Evolutionary conservation across 1,140 invertebrate genomes (phyloP), one percentile per base, ranked within the genome.

Genomic region (Sweltsa coloradensis): DNA sequence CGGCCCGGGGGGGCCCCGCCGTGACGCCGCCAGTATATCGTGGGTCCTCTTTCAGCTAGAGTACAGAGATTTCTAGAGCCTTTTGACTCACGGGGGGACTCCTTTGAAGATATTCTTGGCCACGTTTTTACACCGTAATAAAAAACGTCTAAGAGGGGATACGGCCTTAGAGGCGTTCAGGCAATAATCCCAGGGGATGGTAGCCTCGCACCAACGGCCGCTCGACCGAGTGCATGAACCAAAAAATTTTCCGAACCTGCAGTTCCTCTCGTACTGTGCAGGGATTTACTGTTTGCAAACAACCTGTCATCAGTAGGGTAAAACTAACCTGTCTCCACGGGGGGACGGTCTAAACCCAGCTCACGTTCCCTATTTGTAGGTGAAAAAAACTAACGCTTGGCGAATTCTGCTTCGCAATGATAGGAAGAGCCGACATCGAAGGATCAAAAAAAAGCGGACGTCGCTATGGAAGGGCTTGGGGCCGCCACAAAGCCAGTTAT

Each of bases 341-440:
- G n/a, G 78, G 75, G 78, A 79, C 75, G 76, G 75, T 81, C 77
- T 79, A 80, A 82, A 79, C 76, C 79, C 76, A 81, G 77, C 78
- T 80, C 78, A 81, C 73, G 69, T 77, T 78, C 75, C 75, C 77
- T 81, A 70, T 79, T 76, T 64, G 73, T 71, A 75, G 77, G 76
- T 81, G 78, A 81, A 81, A 76, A n/a, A 85, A 83, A 83, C 80
- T 78, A 74, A 83, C 79, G 71, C 79, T 84, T 83, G 74, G 77
- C 70, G 74, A 82, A 81, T 82, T 81, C 76, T 81, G 79, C 78
- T 83, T 83, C 76, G 72, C 79, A 82, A 84, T 83, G 79, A 84
- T 84, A 83, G 79, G 78, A 84, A 84, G 80, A 83, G 78, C 80
- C 77, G 78, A 83, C 74, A 79, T 83, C 79, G 77, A 83, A 81